Percentiles rank a stretch among this genome's conserved stretches.
Evolutionary conservation across 2,113 vertebrate species (phyloP).

Genomic region (Cottus gobio): DNA sequence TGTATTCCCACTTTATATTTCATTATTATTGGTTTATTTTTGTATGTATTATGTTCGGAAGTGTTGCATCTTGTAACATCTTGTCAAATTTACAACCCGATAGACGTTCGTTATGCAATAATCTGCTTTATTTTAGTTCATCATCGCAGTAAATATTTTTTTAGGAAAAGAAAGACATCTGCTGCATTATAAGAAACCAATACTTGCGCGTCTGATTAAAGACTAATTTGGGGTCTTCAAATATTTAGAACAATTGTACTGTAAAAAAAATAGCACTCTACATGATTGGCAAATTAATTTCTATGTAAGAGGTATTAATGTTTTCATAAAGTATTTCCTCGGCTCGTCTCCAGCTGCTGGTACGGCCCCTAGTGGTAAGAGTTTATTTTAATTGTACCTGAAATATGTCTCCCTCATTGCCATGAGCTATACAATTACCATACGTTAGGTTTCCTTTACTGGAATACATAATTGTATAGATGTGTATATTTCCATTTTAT

Average conservation of each 20-base stretch:
- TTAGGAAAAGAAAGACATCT: not conserved
- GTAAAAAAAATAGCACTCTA: not conserved
- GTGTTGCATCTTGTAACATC: not conserved
- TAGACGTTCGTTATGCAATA: not conserved
- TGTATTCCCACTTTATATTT: not conserved
- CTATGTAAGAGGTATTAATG: not conserved
- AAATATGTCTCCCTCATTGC: not conserved
- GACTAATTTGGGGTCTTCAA: rapidly evolving
- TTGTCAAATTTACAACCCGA: not conserved
- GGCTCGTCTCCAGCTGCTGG: constrained; percentile 62
- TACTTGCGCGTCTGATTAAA: not conserved
- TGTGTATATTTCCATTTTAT: not conserved
- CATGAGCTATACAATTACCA: not conserved
- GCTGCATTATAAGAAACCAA: not conserved
- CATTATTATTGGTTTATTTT: not conserved
- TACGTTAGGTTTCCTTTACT: not conserved
- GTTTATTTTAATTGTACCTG: constrained; percentile 26
- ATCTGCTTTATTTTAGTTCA: not conserved
- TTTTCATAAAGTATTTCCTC: constrained; percentile 22
- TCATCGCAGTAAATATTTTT: not conserved
- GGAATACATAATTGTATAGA: not conserved
- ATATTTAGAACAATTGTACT: not conserved
- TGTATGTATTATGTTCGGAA: not conserved
- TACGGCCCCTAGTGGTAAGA: constrained; percentile 84
- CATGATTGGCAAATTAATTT: not conserved